Conservation (phyloP, 1,140 invertebrate genomes). For the Stegodyphus dumicola region DNA sequence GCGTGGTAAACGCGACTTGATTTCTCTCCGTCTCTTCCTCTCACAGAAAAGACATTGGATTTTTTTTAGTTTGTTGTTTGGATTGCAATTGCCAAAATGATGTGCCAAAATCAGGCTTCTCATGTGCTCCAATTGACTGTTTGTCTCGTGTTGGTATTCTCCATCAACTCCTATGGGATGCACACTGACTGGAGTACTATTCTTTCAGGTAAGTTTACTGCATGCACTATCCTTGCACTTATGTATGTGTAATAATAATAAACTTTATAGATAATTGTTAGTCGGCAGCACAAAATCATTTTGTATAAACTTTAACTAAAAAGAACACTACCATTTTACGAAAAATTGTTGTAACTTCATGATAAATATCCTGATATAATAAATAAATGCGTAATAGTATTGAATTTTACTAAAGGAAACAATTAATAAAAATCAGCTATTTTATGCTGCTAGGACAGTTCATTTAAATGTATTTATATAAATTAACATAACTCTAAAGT, state of each 20-base stretch:
- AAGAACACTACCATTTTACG: too few relatives aligned
- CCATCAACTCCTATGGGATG: slow-evolving; percentile 36
- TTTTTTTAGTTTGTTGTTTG: slow-evolving; percentile 1
- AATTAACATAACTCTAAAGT: too few relatives aligned
- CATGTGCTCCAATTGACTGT: slow-evolving; percentile 7
- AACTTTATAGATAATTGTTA: neutral
- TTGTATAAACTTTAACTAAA: too few relatives aligned
- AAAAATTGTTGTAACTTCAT: too few relatives aligned
- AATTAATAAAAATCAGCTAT: too few relatives aligned
- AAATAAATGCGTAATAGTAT: too few relatives aligned
- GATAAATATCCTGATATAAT: too few relatives aligned
- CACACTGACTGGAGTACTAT: slow-evolving; percentile 51
- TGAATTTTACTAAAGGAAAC: too few relatives aligned
- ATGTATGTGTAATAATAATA: too few relatives aligned
- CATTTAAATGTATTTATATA: too few relatives aligned
- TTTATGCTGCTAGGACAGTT: too few relatives aligned
- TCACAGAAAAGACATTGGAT: neutral
- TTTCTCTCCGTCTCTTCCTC: neutral
- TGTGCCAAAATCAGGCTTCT: slow-evolving; percentile 14
- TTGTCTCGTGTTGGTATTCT: slow-evolving; percentile 36
- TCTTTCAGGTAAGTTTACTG: slow-evolving; percentile 38
- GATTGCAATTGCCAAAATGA: neutral
- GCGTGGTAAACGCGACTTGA: neutral
- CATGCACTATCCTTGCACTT: neutral
- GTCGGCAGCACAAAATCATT: neutral